phyloP scores from a whole-genome alignment of 2,113 vertebrate species.

The Prietella phreatophila region DNA sequence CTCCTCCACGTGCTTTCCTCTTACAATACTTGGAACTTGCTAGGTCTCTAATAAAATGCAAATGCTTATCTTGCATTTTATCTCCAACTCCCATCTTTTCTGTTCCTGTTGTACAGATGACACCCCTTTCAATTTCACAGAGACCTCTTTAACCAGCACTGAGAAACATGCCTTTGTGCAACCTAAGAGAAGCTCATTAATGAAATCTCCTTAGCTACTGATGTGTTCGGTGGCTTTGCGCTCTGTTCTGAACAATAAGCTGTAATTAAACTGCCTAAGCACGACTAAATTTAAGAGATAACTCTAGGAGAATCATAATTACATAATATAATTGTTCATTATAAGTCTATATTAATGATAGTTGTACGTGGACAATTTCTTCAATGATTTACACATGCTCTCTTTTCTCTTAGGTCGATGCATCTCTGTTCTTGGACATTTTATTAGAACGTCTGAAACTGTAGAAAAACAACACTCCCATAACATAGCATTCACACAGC shows the following conservation, averaged over 20 bases:
- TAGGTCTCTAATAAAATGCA: constrained; percentile 29
- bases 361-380: not conserved
- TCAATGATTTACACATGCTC: not conserved
- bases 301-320: not conserved
- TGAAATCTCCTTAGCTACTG: constrained; percentile 2
- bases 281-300: not conserved
- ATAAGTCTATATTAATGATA: too few species aligned
- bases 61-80: constrained; percentile 30
- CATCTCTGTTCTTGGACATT: not conserved
- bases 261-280: not conserved
- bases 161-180: constrained; percentile 1
- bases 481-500: not conserved
- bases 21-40: constrained; percentile 23
- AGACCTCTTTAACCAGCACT: constrained; percentile 25
- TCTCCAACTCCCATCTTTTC: constrained; percentile 27
- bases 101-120: constrained; percentile 10
- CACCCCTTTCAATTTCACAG: constrained; percentile 33
- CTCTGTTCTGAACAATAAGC: not conserved
- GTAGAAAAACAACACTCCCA: not conserved
- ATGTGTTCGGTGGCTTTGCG: constrained; percentile 20
- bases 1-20: not conserved
- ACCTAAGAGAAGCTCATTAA: constrained; percentile 4
- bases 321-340: too few species aligned
- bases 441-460: not conserved
- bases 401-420: not conserved